Evolutionary conservation across 1,140 invertebrate species (phyloP).

Genomic region (Micrasema minimum): DNA sequence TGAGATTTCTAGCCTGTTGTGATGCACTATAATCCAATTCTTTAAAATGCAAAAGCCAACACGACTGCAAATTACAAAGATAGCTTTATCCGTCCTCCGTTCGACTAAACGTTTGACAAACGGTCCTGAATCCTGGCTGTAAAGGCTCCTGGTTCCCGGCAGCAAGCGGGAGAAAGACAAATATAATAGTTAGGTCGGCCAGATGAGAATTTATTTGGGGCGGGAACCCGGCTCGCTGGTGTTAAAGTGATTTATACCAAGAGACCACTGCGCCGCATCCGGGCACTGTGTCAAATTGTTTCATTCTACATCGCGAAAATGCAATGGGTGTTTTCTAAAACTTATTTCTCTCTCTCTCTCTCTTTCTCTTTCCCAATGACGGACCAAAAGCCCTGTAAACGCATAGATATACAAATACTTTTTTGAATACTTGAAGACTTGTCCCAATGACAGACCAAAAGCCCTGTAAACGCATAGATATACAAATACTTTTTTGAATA

Average conservation of each 20-base stretch:
- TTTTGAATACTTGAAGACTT: no score
- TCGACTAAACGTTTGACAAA: conserved; percentile 18
- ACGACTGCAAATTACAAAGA: no score
- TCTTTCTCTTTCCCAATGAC: no score
- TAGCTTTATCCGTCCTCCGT: conserved; percentile 5
- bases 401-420: no score
- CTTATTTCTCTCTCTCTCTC: neutral
- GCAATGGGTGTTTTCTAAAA: neutral
- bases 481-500: no score
- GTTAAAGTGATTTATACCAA: conserved; percentile 35
- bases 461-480: no score
- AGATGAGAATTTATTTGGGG: conserved; percentile 40
- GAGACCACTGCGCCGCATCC: neutral
- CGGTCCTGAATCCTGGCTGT: neutral
- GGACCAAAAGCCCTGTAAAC: no score
- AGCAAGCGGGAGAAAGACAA: conserved; percentile 24
- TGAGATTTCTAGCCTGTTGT: no score
- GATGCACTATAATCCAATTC: no score
- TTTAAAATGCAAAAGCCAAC: no score
- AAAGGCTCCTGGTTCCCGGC: neutral
- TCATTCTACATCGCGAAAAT: neutral
- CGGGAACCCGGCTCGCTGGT: conserved; percentile 35
- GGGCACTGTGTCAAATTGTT: neutral
- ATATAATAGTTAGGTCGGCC: conserved; percentile 31
- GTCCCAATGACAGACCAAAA: no score